Conservation (phyloP, 2,797 vertebrate genomes). For the Anabas testudineus region DNA sequence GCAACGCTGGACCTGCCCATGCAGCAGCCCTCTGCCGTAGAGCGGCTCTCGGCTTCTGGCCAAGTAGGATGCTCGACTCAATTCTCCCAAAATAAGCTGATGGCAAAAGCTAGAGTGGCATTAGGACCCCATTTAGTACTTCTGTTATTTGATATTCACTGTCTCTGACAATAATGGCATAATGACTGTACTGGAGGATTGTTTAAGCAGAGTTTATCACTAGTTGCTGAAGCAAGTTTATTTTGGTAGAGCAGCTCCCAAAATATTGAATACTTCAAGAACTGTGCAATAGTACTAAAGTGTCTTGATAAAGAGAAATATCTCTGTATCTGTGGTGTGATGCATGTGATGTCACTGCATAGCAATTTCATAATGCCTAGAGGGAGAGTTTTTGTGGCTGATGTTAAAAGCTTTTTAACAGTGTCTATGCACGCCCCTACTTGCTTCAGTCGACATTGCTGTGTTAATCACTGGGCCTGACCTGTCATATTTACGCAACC, state of each 20-base stretch:
- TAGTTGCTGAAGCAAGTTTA: constrained; percentile 53
- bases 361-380: constrained; percentile 56
- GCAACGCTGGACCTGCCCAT: constrained; percentile 77
- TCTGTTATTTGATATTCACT: constrained; percentile 45
- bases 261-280: constrained; percentile 12
- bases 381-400: constrained; percentile 58
- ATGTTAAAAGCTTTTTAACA: constrained; percentile 69
- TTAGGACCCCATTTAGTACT: constrained; percentile 38
- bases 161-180: constrained; percentile 30
- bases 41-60: constrained; percentile 91
- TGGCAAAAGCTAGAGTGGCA: constrained; percentile 38
- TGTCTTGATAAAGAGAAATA: constrained; percentile 47
- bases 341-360: constrained; percentile 75
- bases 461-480: constrained; percentile 53
- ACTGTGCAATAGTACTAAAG: constrained; percentile 38
- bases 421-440: constrained; percentile 64
- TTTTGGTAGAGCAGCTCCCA: constrained; percentile 67
- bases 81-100: constrained; percentile 75
- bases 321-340: constrained; percentile 59
- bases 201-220: constrained; percentile 13
- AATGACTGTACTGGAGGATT: constrained; percentile 14
- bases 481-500: constrained; percentile 44
- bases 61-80: constrained; percentile 87
- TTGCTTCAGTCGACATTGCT: constrained; percentile 61
- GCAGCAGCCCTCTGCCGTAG: constrained; percentile 79